Evolutionary conservation across 1,140 invertebrate genomes (phyloP).

Genomic region (Eurosta solidaginis): DNA sequence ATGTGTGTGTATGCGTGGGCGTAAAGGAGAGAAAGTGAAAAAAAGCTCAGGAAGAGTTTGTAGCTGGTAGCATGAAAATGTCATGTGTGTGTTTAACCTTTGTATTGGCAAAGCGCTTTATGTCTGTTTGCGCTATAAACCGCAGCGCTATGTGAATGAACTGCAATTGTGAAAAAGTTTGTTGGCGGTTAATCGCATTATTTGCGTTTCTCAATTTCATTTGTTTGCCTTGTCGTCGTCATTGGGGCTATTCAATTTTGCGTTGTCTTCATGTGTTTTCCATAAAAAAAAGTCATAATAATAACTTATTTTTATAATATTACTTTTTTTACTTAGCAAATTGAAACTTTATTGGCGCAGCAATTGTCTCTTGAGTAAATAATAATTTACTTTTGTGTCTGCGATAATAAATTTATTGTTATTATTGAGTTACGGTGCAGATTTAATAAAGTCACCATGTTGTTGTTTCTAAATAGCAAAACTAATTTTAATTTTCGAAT

Average conservation of each 20-base stretch:
- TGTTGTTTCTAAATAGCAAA: no score
- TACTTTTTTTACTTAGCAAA: background rate
- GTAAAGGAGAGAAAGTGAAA: background rate
- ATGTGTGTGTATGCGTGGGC: no score
- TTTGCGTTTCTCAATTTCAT: background rate
- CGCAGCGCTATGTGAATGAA: slow-evolving; percentile 12
- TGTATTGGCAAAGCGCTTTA: background rate
- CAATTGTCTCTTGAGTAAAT: background rate
- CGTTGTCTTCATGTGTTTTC: background rate
- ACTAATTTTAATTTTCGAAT: no score
- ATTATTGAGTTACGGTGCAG: no score
- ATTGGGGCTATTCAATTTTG: background rate
- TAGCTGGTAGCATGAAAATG: no score
- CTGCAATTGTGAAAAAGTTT: background rate
- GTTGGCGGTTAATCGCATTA: background rate
- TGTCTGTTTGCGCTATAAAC: background rate
- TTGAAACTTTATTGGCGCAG: background rate
- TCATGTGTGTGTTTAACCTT: background rate
- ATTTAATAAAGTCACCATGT: no score
- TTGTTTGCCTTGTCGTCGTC: background rate
- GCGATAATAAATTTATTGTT: no score
- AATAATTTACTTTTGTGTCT: background rate
- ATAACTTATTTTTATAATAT: background rate
- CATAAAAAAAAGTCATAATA: no score
- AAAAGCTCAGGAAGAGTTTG: background rate